Evolutionary conservation across 2,797 vertebrate genomes (phyloP), one percentile per base, ranked within the genome.

Genomic region (Anguilla anguilla): DNA sequence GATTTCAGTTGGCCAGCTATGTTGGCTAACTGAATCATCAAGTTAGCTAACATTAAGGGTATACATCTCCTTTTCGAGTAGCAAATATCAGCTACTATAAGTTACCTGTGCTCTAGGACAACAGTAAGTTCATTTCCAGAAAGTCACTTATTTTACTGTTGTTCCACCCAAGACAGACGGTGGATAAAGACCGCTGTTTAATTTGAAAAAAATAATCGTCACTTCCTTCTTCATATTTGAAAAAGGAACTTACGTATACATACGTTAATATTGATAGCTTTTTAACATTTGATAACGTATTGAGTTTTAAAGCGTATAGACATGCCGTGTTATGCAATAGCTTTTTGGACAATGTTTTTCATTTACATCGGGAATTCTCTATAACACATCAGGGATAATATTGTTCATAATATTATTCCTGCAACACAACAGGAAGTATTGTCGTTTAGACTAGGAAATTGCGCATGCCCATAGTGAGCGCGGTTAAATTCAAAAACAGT

Each of bases 401-500:
- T 35, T 13, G 35, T 77, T 35, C 35, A 77, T 22, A 6, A 7
- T 39, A 3, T 77, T 11, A 31, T 77, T 22, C 28, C 19, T 43
- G 15, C 0, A 49, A 46, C 39, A 22, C 39, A 81, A 49, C 39
- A 43, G 77, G 77, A 81, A 81, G 43, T 3, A 81, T 46, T 81
- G 22, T 13, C 67, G 9, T 31, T 28, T 22, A 22, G 31, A 0
- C 22, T 17, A 46, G 17, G 1, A 4, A 22, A 82, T 9, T 89
- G 92, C 95, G 94, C 95, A 94, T 91, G 95, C 92, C 92, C 13
- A 83, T 2, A 17, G 25, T 49, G 19, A 86, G 49, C 93, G 95
- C 95, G 95, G 95, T 90, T 91, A 94, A 96, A 96, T 96, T 96
- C 94, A 95, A 96, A 96, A 90, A 89, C 88, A 88, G 59, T 49